These are phyloP conservation scores for Lampris incognitus DNA, from an alignment of 2,113 vertebrate species.

Conservation along the genomic window DNA sequence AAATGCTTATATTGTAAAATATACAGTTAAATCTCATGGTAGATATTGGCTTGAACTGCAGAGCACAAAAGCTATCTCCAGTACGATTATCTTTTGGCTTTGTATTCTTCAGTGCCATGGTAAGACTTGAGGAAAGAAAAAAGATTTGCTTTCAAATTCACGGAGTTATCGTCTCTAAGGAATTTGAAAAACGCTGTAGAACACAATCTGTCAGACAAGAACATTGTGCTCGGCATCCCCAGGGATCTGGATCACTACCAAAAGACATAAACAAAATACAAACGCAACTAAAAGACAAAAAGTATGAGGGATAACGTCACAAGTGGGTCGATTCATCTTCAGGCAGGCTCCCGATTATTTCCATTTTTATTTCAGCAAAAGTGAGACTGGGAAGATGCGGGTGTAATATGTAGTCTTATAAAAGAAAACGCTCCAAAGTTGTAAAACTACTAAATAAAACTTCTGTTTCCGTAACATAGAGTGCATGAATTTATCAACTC, in stretches of 20 bases:
- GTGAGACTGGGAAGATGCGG: slow-evolving; percentile 47
- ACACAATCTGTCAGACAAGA: background rate
- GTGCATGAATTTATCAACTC: too few species aligned
- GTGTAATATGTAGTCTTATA: slow-evolving; percentile 9
- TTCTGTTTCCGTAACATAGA: slow-evolving; percentile 38
- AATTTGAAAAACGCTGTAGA: background rate
- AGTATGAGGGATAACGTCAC: slow-evolving; percentile 12
- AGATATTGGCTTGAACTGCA: too few species aligned
- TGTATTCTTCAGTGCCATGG: background rate
- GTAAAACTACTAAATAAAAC: slow-evolving; percentile 41
- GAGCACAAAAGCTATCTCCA: background rate
- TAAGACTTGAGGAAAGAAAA: slow-evolving; percentile 4
- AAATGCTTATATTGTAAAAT: too few species aligned
- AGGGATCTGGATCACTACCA: background rate
- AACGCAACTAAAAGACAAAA: background rate
- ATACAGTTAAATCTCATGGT: too few species aligned
- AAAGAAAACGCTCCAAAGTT: slow-evolving; percentile 28
- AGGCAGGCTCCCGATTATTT: slow-evolving; percentile 19
- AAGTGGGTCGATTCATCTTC: slow-evolving; percentile 20
- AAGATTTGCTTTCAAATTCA: background rate
- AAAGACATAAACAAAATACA: slow-evolving; percentile 12
- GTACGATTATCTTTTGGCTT: background rate
- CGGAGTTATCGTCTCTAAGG: background rate
- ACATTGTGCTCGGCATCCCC: background rate
- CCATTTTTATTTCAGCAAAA: slow-evolving; percentile 31